phyloP scores from a whole-genome alignment of 2,888 invertebrate genomes.

The Coleophora deauratella region DNA sequence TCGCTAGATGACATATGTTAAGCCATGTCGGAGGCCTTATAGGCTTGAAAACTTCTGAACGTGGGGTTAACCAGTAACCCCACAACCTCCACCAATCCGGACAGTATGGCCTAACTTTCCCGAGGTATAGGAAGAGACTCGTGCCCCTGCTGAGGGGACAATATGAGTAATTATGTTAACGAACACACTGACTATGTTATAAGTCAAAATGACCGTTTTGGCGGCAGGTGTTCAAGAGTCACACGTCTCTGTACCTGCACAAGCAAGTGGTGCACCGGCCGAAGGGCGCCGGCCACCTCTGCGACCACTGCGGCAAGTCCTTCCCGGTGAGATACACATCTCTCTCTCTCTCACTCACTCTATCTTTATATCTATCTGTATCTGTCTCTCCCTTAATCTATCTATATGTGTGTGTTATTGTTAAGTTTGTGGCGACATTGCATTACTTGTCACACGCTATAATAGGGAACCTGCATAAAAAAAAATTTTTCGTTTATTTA shows the following conservation, averaged over 20 bases:
- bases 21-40: too few species aligned
- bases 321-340: constrained; percentile 54
- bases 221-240: constrained; percentile 52
- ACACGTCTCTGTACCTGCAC: constrained; percentile 53
- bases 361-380: not conserved
- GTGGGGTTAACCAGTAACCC: too few species aligned
- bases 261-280: constrained; percentile 48
- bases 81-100: too few species aligned
- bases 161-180: too few species aligned
- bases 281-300: constrained; percentile 38
- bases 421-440: not conserved
- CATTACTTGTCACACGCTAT: not conserved
- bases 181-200: too few species aligned
- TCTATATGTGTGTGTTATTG: not conserved
- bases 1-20: too few species aligned
- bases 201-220: not conserved
- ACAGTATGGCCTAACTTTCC: too few species aligned
- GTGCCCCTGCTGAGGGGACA: too few species aligned
- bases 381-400: not conserved
- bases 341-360: not conserved
- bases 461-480: not conserved
- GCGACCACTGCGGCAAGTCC: constrained; percentile 55
- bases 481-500: not conserved
- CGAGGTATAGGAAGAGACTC: too few species aligned
- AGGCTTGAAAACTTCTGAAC: too few species aligned